phyloP scores from a whole-genome alignment of 2,113 vertebrate species.

The Chloropsis cyanopogon region DNA sequence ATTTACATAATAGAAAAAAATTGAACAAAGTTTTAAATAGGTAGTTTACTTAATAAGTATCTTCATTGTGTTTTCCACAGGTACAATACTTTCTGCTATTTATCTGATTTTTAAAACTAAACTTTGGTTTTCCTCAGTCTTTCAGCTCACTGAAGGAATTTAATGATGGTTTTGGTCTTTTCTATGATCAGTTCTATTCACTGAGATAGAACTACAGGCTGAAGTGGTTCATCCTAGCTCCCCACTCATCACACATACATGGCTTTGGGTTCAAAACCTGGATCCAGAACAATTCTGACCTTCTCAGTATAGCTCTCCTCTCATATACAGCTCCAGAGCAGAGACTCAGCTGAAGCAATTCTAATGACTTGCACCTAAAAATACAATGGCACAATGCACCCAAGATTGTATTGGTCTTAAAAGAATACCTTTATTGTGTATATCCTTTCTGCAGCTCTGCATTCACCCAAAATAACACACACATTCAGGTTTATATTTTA shows the following conservation, averaged over 20 bases:
- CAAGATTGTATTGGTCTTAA: background rate
- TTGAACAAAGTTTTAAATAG: background rate
- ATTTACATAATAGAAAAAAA: background rate
- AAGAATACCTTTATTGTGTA: background rate
- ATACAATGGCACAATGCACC: background rate
- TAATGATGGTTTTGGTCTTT: background rate
- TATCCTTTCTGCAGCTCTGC: background rate
- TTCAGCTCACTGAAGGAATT: background rate
- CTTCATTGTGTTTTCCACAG: background rate
- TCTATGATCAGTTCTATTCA: background rate
- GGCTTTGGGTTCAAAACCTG: background rate
- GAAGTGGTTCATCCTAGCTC: background rate
- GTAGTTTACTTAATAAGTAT: background rate
- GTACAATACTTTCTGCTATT: background rate
- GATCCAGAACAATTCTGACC: background rate
- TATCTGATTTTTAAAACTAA: background rate
- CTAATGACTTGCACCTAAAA: background rate
- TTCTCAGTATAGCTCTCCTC: background rate
- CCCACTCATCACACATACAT: background rate
- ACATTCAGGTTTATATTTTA: background rate
- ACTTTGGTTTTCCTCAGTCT: background rate
- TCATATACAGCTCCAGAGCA: background rate
- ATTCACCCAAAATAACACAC: constrained; percentile 8
- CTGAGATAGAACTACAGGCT: background rate
- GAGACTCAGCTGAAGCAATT: background rate